These are phyloP conservation scores for Gastrophysa polygoni DNA, from an alignment of 2,888 invertebrate genomes.

Conservation along the genomic window DNA sequence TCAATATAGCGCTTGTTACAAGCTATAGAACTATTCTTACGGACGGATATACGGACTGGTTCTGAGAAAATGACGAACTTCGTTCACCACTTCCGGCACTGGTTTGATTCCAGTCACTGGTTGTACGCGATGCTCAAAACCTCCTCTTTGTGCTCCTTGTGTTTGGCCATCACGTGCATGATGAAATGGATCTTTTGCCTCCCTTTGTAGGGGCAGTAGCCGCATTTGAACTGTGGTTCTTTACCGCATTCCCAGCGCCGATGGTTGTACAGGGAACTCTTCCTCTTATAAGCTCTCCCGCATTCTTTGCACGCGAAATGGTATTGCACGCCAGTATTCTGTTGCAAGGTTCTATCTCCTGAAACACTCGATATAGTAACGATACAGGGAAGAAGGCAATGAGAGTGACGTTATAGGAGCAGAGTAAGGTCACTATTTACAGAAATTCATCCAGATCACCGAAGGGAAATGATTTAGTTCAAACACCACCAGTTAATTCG, in stretches of 20 bases:
- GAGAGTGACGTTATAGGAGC: no score
- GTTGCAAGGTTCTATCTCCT: slow-evolving; percentile 28
- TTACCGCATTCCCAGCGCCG: slow-evolving; percentile 46
- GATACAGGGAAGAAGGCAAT: no score
- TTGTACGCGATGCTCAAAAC: slow-evolving; percentile 44
- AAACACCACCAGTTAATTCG: no score
- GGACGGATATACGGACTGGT: no score
- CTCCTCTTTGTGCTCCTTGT: slow-evolving; percentile 53
- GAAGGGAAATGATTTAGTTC: no score
- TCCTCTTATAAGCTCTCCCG: slow-evolving; percentile 44
- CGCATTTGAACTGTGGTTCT: slow-evolving; percentile 44
- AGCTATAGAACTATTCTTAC: no score
- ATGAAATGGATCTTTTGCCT: slow-evolving; percentile 54
- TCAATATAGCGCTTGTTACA: no score
- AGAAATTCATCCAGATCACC: no score
- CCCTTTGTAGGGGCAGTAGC: slow-evolving; percentile 51
- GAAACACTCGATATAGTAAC: slow-evolving; percentile 2
- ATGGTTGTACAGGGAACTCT: slow-evolving; percentile 46
- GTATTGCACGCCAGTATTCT: slow-evolving; percentile 34
- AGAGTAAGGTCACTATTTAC: no score
- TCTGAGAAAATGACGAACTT: no score
- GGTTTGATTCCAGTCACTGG: slow-evolving; percentile 18
- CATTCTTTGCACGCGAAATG: slow-evolving; percentile 44
- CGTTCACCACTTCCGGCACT: background rate
- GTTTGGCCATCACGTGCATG: slow-evolving; percentile 54